phyloP scores from a whole-genome alignment of 2,797 vertebrate species.

The Lepilemur ruficaudatus region DNA sequence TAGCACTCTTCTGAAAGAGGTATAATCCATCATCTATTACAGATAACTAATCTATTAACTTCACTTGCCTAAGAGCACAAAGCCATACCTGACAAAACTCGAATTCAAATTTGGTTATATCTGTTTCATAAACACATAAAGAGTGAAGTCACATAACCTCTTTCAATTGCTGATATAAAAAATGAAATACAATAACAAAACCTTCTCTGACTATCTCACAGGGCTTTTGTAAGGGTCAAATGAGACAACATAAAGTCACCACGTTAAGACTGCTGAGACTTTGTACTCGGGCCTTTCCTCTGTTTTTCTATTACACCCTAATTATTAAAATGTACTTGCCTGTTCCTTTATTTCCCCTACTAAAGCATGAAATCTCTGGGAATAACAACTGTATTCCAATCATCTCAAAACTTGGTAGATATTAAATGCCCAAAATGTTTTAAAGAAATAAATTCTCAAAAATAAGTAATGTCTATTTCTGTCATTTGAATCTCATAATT shows the following conservation, averaged over 20 bases:
- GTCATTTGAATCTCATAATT: neutral
- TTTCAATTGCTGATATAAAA: neutral
- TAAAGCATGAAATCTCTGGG: neutral
- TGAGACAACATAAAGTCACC: neutral
- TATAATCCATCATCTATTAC: too few species aligned
- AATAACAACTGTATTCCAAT: too few species aligned
- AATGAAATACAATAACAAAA: neutral
- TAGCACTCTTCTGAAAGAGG: neutral
- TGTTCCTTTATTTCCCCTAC: neutral
- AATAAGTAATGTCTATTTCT: neutral
- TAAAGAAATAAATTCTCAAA: neutral
- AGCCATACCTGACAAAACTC: neutral
- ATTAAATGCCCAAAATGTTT: neutral
- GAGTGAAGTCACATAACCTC: neutral
- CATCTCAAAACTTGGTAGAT: neutral
- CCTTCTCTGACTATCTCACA: neutral
- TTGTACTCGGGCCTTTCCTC: neutral
- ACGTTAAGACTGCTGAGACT: accelerated
- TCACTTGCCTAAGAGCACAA: neutral
- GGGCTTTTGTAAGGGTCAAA: neutral
- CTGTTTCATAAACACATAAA: neutral
- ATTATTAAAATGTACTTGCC: accelerated
- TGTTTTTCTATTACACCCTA: neutral
- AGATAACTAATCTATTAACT: neutral
- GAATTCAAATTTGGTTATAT: neutral